A percentile compares a stretch with the other conserved stretches of the same genome.
phyloP scores from a whole-genome alignment of 2,797 vertebrate species.

The Chelon auratus region DNA sequence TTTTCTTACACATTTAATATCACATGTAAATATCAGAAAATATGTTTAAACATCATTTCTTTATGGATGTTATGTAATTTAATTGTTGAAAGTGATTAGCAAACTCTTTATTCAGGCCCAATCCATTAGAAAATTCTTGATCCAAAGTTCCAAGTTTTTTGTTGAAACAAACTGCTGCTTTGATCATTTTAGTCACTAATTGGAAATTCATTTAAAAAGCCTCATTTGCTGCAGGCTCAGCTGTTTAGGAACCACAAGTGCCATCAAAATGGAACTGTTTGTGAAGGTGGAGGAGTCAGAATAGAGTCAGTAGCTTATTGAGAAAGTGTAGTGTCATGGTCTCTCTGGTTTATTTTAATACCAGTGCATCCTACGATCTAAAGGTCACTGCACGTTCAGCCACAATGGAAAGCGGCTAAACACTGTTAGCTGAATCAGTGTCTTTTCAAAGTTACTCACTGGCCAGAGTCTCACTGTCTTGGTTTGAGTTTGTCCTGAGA shows the following conservation, averaged over 20 bases:
- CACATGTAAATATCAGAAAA: background rate
- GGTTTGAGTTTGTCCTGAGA: too few relatives aligned
- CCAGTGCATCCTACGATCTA: background rate
- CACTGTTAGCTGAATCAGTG: background rate
- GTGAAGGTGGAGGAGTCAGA: background rate
- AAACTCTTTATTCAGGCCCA: too few relatives aligned
- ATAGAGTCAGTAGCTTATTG: constrained; percentile 5
- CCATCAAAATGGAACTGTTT: constrained; percentile 3
- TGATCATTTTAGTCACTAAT: constrained; percentile 9
- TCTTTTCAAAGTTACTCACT: constrained; percentile 23
- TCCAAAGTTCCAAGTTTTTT: too few relatives aligned
- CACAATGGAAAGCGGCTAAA: constrained; percentile 4
- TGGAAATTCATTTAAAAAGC: constrained; percentile 10
- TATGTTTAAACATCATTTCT: background rate
- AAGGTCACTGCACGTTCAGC: background rate
- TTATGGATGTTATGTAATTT: background rate
- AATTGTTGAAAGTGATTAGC: background rate
- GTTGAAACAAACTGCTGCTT: background rate
- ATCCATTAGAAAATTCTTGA: too few relatives aligned
- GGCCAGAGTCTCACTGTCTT: background rate
- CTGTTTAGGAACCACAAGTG: constrained; percentile 2
- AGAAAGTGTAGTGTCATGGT: constrained; percentile 16
- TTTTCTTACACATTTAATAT: background rate
- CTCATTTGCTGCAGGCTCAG: constrained; percentile 2
- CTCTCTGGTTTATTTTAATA: constrained; percentile 11